Percentiles rank a stretch among this genome's conserved stretches.
Evolutionary conservation across 1,140 invertebrate genomes (phyloP).

Genomic region (Pentalonia nigronervosa): DNA sequence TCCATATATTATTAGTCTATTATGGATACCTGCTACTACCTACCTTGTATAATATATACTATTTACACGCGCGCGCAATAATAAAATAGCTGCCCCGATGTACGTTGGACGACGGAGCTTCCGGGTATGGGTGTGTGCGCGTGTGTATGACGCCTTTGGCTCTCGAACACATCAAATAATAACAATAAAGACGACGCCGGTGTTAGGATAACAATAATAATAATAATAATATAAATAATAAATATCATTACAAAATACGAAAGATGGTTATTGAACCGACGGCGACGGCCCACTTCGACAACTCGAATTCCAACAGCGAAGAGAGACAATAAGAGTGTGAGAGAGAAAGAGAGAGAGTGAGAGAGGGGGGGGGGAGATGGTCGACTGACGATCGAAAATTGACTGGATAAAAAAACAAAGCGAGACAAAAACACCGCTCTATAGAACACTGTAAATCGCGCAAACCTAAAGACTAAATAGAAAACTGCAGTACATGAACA

Average conservation of each 20-base stretch:
- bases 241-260: background rate
- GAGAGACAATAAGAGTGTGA: background rate
- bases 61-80: background rate
- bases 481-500: background rate
- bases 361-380: background rate
- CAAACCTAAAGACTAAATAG: constrained; percentile 8
- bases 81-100: background rate
- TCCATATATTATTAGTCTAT: background rate
- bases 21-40: background rate
- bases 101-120: background rate
- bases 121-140: background rate
- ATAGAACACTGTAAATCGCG: constrained; percentile 18
- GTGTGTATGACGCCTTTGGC: background rate
- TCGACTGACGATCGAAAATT: background rate
- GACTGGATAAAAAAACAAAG: background rate
- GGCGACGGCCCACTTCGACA: constrained; percentile 46
- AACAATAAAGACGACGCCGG: constrained; percentile 1
- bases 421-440: background rate
- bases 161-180: background rate
- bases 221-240: constrained; percentile 1
- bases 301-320: constrained; percentile 36
- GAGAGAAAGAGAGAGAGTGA: background rate
- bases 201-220: background rate
- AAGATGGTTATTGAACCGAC: constrained; percentile 40
- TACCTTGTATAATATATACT: background rate